phyloP scores from a whole-genome alignment of 2,113 vertebrate genomes.

The Tyto alba region DNA sequence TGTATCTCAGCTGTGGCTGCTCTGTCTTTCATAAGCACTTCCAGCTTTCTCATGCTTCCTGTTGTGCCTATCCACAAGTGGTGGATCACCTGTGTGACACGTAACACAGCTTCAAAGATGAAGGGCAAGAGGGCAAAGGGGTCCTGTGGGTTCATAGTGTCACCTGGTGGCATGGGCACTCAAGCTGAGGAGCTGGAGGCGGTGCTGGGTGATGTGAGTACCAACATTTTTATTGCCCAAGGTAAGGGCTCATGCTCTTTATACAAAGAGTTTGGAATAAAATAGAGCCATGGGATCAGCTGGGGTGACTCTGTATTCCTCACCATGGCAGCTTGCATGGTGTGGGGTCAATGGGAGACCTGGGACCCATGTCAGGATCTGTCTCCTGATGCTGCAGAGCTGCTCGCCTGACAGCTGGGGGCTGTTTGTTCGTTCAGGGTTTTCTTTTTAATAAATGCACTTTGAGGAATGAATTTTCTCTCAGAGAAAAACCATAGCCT shows the following conservation, averaged over 20 bases:
- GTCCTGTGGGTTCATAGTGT: background rate
- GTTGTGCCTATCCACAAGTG: background rate
- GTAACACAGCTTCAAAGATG: accelerated
- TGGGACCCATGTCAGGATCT: accelerated
- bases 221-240: background rate
- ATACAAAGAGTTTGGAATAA: background rate
- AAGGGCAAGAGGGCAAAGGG: background rate
- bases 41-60: background rate
- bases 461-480: background rate
- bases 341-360: background rate
- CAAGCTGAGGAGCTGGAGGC: background rate
- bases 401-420: background rate
- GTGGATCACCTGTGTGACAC: background rate
- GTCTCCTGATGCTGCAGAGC: background rate
- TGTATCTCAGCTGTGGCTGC: background rate
- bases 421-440: background rate
- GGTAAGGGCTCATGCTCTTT: background rate
- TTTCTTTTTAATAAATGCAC: background rate
- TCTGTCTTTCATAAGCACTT: background rate
- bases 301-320: background rate
- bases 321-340: background rate
- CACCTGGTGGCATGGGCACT: background rate
- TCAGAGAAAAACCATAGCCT: background rate
- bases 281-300: background rate
- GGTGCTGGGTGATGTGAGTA: background rate